Base-by-base conservation (phyloP, 2,797 vertebrate species). In the Pipistrellus kuhlii region DNA sequence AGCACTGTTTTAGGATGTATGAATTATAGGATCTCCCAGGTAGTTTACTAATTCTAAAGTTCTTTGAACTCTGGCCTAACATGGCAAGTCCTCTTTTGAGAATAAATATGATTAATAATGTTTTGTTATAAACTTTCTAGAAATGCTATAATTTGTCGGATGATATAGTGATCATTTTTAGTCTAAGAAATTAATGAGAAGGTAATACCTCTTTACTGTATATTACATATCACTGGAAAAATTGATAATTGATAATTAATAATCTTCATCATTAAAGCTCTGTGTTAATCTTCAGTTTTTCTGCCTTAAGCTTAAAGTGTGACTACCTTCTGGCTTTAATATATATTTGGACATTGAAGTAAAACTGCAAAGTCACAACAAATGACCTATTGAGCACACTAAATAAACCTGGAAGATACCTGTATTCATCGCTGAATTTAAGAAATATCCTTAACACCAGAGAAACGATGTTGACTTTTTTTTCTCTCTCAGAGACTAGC, bases 81-180 rank as follows among this genome's bases (percentile, higher is more conserved):
- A 30, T 44, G 27, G 13, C 30, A 32, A 91, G 25, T 76, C 17
- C 9, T 53, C 88, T 86, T 89, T 64, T 55, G 62, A 86, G 8
- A 95, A 95, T 64, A 30, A 94, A 87, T 88, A 84, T 83, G 69
- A 93, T 57, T 78, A 83, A 82, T 81, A 95, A 93, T 75, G 12
- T 87, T 66, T 92, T 89, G 44, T 46, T 91, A 91, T 7, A 93
- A 30, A 90, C 95, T 75, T 94, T 88, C 48, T 59, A 93, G 62
- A 93, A 77, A 82, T 82, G 41, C 57, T 75, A 2, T 73, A 87
- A 90, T 88, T 95, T 90, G 88, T 46, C 78, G 8, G 7, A 68
- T 85, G 14, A 73, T 48, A 78, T 81, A 83, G 21, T 69, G 4
- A 76, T 69, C 71, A 76, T 27, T 75, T 69, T 80, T 71, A 91